phyloP scores from a whole-genome alignment of 2,113 vertebrate species.

The Eretmochelys imbricata region DNA sequence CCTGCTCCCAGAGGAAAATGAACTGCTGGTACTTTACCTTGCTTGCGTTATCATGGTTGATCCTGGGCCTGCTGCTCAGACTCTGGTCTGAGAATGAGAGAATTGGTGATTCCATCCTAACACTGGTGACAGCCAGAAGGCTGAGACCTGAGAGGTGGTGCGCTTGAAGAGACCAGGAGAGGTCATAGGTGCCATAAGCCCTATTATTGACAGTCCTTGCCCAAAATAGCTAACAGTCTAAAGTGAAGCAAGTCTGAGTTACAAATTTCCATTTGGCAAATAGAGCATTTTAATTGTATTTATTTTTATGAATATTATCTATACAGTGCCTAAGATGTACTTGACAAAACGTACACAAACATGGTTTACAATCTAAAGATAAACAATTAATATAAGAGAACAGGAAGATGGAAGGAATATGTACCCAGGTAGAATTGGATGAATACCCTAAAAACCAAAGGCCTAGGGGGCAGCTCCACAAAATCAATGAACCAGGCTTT shows the following conservation, averaged over 20 bases:
- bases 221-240: neutral
- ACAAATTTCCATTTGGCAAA: neutral
- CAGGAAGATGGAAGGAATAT: neutral
- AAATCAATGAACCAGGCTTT: neutral
- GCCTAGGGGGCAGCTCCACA: neutral
- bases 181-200: too few species aligned
- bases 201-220: neutral
- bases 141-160: neutral
- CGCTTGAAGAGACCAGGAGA: neutral
- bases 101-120: too few species aligned
- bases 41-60: neutral
- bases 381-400: neutral
- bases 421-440: neutral
- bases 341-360: neutral
- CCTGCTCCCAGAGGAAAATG: too few species aligned
- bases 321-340: neutral
- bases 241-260: neutral
- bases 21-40: neutral
- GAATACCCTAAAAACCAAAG: neutral
- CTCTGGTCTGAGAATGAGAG: neutral
- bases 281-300: neutral
- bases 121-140: neutral
- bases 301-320: neutral
- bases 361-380: accelerated
- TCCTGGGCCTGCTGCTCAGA: neutral